Conservation (phyloP, 53 echinoderm and acorn worm genomes). For the Arbacia lixula region DNA sequence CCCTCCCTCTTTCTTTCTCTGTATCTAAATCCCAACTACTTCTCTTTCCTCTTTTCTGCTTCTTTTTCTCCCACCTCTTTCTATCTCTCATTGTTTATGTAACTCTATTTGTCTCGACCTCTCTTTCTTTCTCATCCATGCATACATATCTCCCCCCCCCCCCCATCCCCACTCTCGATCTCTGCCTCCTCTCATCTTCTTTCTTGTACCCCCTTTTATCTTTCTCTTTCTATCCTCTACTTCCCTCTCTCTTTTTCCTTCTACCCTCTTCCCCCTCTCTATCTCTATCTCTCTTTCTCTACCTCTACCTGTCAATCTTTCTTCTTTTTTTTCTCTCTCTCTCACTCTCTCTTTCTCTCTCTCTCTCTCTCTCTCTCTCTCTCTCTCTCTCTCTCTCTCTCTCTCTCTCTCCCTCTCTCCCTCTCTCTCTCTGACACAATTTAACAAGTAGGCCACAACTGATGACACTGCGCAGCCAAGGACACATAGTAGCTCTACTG, state of each 20-base stretch:
- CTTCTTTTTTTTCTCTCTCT: neutral
- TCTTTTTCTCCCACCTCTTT: neutral
- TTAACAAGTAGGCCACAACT: too few species aligned
- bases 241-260: too few species aligned
- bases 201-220: too few species aligned
- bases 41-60: neutral
- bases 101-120: neutral
- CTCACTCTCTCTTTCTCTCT: neutral
- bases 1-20: neutral
- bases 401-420: neutral
- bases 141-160: too few species aligned
- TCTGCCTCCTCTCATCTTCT: too few species aligned
- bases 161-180: too few species aligned
- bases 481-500: too few species aligned
- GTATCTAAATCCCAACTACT: too few species aligned
- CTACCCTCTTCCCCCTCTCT: neutral
- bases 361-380: neutral
- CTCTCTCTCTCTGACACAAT: neutral
- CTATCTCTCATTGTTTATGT: neutral
- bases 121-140: neutral
- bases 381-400: neutral
- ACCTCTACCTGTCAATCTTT: neutral
- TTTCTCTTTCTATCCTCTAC: too few species aligned
- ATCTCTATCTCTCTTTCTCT: constrained; percentile 9
- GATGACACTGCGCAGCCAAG: too few species aligned